Conservation (phyloP, 2,888 invertebrate species). For the Biston betularia region DNA sequence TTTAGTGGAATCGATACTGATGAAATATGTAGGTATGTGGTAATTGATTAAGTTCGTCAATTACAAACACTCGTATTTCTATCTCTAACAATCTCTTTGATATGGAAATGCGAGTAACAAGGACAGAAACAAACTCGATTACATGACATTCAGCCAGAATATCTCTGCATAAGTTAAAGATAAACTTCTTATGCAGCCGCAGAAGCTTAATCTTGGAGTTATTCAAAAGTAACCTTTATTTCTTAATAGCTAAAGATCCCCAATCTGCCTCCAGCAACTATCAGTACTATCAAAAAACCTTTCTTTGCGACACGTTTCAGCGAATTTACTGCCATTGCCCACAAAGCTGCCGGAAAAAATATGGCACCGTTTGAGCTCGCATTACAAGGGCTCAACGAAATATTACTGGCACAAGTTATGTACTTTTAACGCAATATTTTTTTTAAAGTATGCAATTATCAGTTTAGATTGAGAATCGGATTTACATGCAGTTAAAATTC, state of each 20-base stretch:
- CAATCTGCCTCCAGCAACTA: constrained; percentile 15
- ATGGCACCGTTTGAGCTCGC: constrained; percentile 79
- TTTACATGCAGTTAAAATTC: background rate
- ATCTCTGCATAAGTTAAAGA: constrained; percentile 6
- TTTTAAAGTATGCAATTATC: background rate
- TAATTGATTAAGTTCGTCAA: background rate
- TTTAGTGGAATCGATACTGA: too few relatives aligned
- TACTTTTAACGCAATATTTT: constrained; percentile 26
- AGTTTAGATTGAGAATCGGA: background rate
- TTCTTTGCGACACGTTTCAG: constrained; percentile 64
- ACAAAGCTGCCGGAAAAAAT: constrained; percentile 78
- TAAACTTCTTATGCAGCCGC: constrained; percentile 12
- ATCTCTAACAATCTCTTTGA: background rate
- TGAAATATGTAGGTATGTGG: too few relatives aligned
- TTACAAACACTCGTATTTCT: background rate
- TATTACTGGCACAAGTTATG: constrained; percentile 55
- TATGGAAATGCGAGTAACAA: background rate
- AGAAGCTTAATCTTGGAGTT: background rate
- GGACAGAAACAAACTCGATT: constrained; percentile 5
- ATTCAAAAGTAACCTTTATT: constrained; percentile 20
- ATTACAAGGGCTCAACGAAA: constrained; percentile 75
- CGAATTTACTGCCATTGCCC: constrained; percentile 74
- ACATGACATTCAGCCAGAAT: background rate
- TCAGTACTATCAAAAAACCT: constrained; percentile 62
- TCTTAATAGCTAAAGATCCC: constrained; percentile 7